Percentiles rank a stretch among this genome's conserved stretches.
phyloP scores from a whole-genome alignment of 2,888 invertebrate species.

The Phlogophora meticulosa region DNA sequence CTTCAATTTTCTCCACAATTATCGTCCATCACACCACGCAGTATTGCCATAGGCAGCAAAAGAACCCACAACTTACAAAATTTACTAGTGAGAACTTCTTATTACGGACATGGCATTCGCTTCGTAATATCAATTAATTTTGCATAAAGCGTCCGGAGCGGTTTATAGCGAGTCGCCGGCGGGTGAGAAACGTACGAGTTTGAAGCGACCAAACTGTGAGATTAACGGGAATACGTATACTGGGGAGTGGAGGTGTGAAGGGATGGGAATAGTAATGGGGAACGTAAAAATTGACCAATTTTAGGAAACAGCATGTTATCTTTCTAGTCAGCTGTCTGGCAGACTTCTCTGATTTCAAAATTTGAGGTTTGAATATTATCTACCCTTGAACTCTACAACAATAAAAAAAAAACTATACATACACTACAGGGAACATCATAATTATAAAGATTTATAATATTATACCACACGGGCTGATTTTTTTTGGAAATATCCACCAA shows the following conservation, averaged over 20 bases:
- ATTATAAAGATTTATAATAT: too few relatives aligned
- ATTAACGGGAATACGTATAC: conserved; percentile 38
- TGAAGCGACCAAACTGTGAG: conserved; percentile 30
- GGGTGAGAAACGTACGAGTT: conserved; percentile 42
- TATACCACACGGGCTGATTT: too few relatives aligned
- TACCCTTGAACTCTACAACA: too few relatives aligned
- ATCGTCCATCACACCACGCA: conserved; percentile 43
- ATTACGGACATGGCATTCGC: conserved; percentile 41
- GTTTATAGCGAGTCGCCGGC: conserved; percentile 53
- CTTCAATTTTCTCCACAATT: conserved; percentile 44
- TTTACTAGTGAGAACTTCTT: conserved; percentile 54
- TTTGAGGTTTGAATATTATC: too few relatives aligned
- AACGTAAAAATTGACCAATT: too few relatives aligned
- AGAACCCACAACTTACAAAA: conserved; percentile 40
- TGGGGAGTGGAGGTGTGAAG: background rate
- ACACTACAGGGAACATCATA: too few relatives aligned
- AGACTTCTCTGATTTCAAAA: too few relatives aligned
- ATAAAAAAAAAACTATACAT: too few relatives aligned
- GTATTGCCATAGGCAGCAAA: conserved; percentile 39
- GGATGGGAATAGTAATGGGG: background rate
- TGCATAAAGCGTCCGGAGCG: conserved; percentile 56
- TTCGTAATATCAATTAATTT: conserved; percentile 65
- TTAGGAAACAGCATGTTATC: too few relatives aligned
- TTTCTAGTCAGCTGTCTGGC: too few relatives aligned
- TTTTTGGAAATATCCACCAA: too few relatives aligned